Evolutionary conservation across 2,888 invertebrate genomes (phyloP).

Genomic region (Morpho deidamia): DNA sequence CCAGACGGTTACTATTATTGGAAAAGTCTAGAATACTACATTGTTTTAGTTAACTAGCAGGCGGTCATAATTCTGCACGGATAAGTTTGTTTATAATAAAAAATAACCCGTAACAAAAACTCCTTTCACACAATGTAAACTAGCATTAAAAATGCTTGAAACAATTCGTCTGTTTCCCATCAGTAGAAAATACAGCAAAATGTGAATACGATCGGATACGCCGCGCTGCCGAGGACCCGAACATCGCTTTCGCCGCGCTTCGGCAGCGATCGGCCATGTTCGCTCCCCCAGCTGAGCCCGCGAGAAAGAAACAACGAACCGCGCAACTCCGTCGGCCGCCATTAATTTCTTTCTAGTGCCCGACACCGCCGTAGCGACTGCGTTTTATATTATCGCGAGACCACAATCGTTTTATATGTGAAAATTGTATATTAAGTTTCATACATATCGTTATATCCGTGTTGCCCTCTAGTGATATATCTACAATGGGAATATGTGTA

Average conservation of each 20-base stretch:
- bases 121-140: neutral
- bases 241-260: conserved; percentile 63
- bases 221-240: conserved; percentile 56
- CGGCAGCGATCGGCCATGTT: conserved; percentile 55
- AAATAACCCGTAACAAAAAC: too few species aligned
- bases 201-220: conserved; percentile 21
- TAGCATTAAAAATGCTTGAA: conserved; percentile 19
- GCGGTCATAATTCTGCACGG: too few species aligned
- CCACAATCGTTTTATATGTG: conserved; percentile 62
- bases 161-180: conserved; percentile 23
- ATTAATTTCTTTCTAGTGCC: conserved; percentile 71
- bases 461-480: conserved; percentile 42
- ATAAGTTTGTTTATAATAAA: too few species aligned
- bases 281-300: conserved; percentile 71
- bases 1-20: too few species aligned
- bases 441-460: conserved; percentile 46
- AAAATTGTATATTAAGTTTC: conserved; percentile 61
- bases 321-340: conserved; percentile 62
- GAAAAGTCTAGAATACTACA: too few species aligned
- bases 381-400: conserved; percentile 55
- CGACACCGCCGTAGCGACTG: conserved; percentile 68
- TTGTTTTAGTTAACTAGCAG: too few species aligned
- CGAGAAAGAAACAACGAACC: conserved; percentile 40
- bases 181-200: conserved; percentile 33
- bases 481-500: conserved; percentile 39